Base-by-base conservation (phyloP, 2,797 vertebrate species). In the Trachops cirrhosus region DNA sequence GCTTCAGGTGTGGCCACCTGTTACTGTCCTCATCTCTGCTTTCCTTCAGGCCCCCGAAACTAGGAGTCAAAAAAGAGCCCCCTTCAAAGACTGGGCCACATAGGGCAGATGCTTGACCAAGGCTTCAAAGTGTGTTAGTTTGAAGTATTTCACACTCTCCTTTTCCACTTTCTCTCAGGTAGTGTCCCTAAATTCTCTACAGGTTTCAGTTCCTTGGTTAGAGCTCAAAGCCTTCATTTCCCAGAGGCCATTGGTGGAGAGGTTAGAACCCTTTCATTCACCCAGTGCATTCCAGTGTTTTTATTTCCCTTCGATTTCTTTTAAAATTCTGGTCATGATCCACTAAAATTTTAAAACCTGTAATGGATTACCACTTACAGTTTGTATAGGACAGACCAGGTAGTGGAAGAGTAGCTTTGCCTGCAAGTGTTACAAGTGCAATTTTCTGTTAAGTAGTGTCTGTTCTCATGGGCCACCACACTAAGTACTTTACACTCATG, bases 101-200 rank as follows among this genome's bases (percentile, higher is more conserved):
- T 2, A 1, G 3, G 41, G 52, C 32, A 73, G 18, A 3, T 34
- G 12, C 24, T 73, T 67, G 26, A 9, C 12, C 6, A 18, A 0
- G 0, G 34, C 21, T 74, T n/a, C 26, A 1, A 4, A 41, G 16
- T 22, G 2, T 50, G 57, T 73, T 34, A 32, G 32, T 71, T 78
- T 71, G 68, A 18, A 34, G 39, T 22, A 67, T 70, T 64, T 73
- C 32, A 32, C 4, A 19, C 14, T 41, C 52, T 85, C 9, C 24
- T 34, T 71, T 67, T 54, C 52, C 24, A 15, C 44, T 48, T 75
- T 48, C 37, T 90, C 44, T 71, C 26, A 6, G 14, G 12, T 41
- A 18, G 32, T 67, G 14, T 54, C 50, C 9, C 24, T 52, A 4
- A 14, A 54, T n/a, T 73, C 7, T 64, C 71, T 16, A 6, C 29